Evolutionary conservation across 1,140 invertebrate genomes (phyloP), one percentile per base, ranked within the genome.

Genomic region (Drosophila pallidifrons): DNA sequence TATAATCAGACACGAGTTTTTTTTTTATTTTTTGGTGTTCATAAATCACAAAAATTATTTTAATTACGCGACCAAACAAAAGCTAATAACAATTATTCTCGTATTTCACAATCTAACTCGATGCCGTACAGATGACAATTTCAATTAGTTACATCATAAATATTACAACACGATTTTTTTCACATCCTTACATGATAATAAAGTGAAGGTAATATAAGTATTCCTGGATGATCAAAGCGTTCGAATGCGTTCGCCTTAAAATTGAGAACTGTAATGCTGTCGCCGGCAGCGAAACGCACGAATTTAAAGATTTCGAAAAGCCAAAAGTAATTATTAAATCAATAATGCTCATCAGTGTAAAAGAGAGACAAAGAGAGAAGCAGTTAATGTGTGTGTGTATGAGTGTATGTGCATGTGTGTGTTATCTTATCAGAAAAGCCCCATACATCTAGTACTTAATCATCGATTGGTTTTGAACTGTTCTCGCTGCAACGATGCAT

Each of bases 271-370:
- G 70, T 45, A 87, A 79, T 86, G 82, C 25, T 71, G 60, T 15
- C 47, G 51, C 47, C 41, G 61, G 38, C 32, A 35, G 20, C 68
- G 55, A 58, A 63, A 30, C 75, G 71, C 60, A 70, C 28, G 64
- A 89, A 81, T 88, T 81, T 88, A 89, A 88, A 85, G 83, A 81
- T 76, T 78, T 89, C 75, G 32, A 54, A 45, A 68, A 49, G 28
- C 43, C 55, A 30, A 11, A 69, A 64, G 66, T 58, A 43, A 73
- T 77, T 70, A 85, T 69, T 32, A n/a, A 68, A 78, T 72, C 75
- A 87, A 73, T 74, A 75, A 70, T 76, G 49, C 61, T 76, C 58
- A 68, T 43, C 43, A 47, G 51, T 69, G 68, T 2, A 7, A 16
- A 3, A 16, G 30, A 52, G 51, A 30, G 51, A 54, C 28, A 35